These are phyloP conservation scores for Cephus cinctus DNA, from an alignment of 1,140 invertebrate genomes.

Conservation along the genomic window DNA sequence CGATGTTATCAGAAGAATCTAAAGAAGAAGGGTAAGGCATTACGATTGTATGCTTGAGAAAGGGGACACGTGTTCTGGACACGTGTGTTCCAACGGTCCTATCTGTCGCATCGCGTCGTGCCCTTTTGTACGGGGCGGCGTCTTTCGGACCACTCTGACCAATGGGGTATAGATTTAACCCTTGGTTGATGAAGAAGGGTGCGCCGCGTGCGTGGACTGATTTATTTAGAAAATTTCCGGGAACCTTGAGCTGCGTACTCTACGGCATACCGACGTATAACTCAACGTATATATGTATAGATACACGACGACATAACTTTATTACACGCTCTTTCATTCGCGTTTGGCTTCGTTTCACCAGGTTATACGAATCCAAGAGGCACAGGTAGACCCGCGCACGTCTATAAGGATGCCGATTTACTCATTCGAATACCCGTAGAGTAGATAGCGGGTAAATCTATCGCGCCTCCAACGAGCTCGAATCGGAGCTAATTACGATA, in stretches of 20 bases:
- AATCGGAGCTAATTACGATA: slow-evolving; percentile 12
- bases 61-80: slow-evolving; percentile 31
- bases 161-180: not conserved
- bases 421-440: no score
- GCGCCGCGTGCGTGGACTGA: not conserved
- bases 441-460: no score
- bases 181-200: not conserved
- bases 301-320: not conserved
- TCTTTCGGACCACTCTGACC: not conserved
- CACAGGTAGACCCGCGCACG: no score
- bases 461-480: no score
- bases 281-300: no score
- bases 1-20: no score
- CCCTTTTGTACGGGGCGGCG: slow-evolving; percentile 8
- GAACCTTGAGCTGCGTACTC: no score
- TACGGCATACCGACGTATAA: no score
- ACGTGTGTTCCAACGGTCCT: slow-evolving; percentile 28
- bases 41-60: slow-evolving; percentile 3
- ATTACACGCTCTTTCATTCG: not conserved
- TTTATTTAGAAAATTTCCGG: not conserved
- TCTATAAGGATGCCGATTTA: no score
- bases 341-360: not conserved
- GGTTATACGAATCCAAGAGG: no score
- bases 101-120: slow-evolving; percentile 27
- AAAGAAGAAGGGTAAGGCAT: not conserved